Percentiles rank a stretch among this genome's conserved stretches.
These are phyloP conservation scores for Lysandra coridon DNA, from an alignment of 2,888 invertebrate species.

Conservation along the genomic window DNA sequence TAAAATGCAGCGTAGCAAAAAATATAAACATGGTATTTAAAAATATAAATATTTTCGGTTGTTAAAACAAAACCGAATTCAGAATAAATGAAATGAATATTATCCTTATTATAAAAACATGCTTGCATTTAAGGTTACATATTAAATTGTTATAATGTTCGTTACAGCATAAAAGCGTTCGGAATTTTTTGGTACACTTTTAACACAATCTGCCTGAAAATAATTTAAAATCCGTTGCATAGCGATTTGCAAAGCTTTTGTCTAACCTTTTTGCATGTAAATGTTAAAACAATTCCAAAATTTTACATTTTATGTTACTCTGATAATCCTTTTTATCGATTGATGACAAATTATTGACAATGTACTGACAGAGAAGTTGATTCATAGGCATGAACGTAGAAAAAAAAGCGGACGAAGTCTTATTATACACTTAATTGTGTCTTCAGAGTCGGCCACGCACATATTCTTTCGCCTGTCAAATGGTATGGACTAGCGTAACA, in stretches of 20 bases:
- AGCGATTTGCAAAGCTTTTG: neutral
- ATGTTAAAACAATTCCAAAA: neutral
- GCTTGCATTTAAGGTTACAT: neutral
- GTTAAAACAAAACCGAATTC: neutral
- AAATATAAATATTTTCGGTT: neutral
- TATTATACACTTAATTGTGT: too few relatives aligned
- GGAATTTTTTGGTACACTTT: neutral
- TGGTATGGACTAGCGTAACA: too few relatives aligned
- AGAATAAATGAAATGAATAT: neutral
- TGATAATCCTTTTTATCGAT: neutral
- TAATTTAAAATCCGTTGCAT: neutral
- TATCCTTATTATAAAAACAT: neutral
- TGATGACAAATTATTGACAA: neutral
- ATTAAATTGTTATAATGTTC: neutral
- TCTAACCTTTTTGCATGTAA: neutral
- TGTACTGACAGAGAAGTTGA: too few relatives aligned
- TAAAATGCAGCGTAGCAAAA: neutral
- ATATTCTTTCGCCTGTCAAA: too few relatives aligned
- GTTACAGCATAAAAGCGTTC: neutral
- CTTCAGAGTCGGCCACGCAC: too few relatives aligned
- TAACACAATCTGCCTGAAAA: slow-evolving; percentile 2
- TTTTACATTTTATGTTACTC: neutral
- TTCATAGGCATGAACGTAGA: too few relatives aligned
- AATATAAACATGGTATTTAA: neutral
- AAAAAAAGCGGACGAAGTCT: too few relatives aligned